Base-by-base conservation (phyloP, 2,888 invertebrate genomes). In the Tipula confusa region DNA sequence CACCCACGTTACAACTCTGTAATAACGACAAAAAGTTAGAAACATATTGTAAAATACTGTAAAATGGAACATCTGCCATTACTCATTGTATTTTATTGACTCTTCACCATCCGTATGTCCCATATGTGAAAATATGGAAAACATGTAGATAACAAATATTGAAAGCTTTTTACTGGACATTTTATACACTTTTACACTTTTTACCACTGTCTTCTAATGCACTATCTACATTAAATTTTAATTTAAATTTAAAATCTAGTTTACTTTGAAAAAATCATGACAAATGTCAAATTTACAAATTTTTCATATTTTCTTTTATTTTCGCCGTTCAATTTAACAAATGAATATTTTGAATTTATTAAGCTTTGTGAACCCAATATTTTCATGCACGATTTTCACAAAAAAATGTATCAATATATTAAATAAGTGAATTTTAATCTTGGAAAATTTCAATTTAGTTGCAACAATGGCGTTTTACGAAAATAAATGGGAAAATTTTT, bases 1-100 rank as follows among this genome's bases (percentile, higher is more conserved):
- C 31, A 95, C 95, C 96, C 96, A 96, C 88, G 93, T 92, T 89
- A 94, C 93, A 83, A 94, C 95, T 86, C 95, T 95, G 87, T 85
- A 86, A 88, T 84, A 64, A 79, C 83, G 80, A 87, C 82, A 84
- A 84, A 83, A 82, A 36, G 2, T 18, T 83, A 5, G n/a, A n/a
- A n/a, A n/a, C n/a, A n/a, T n/a, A n/a, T n/a, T n/a, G n/a, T n/a
- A n/a, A n/a, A n/a, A n/a, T n/a, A n/a, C n/a, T n/a, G n/a, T n/a
- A n/a, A n/a, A n/a, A n/a, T n/a, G 11, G 80, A n/a, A 36, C 29
- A 82, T 36, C 36, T 24, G 31, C 11, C 9, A 18, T 88, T 87
- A 89, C 89, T 89, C 86, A 86, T 88, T 89, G 86, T 89, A 89
- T 87, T 87, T 89, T 86, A 89, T 89, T 86, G 88, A 89, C 86